A percentile compares a stretch with the other conserved stretches of the same genome.
phyloP scores from a whole-genome alignment of 2,888 invertebrate species.

The Mesochorus sp. region DNA sequence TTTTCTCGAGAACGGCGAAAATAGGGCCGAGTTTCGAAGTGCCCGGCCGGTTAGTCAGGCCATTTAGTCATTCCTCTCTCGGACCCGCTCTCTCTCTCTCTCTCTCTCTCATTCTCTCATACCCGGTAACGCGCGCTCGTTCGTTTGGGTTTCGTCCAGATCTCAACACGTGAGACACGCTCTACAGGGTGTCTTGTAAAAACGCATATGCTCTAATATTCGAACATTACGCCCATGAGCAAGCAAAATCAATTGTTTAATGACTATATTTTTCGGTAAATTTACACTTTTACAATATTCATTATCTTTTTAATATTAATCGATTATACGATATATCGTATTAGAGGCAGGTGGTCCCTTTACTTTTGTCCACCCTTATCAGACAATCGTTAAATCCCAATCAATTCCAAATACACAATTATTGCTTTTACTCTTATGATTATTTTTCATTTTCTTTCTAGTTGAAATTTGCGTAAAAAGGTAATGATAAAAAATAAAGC shows the following conservation, averaged over 20 bases:
- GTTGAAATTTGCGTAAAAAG: background rate
- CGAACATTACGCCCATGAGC: background rate
- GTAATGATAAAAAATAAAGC: too few relatives aligned
- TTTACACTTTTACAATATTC: too few relatives aligned
- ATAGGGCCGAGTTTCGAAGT: conserved; percentile 74
- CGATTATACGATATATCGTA: too few relatives aligned
- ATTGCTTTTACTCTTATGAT: too few relatives aligned
- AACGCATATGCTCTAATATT: conserved; percentile 9
- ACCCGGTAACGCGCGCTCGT: conserved; percentile 71
- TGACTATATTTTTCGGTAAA: too few relatives aligned
- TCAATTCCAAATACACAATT: too few relatives aligned
- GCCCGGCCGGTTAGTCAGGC: conserved; percentile 74
- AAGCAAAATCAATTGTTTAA: too few relatives aligned
- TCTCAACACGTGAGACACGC: conserved; percentile 70
- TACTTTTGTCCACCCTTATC: too few relatives aligned
- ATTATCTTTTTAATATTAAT: too few relatives aligned
- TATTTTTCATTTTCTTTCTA: background rate
- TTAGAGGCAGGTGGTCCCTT: too few relatives aligned
- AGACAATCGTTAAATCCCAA: too few relatives aligned
- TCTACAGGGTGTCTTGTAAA: conserved; percentile 66
- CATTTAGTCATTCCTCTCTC: conserved; percentile 75
- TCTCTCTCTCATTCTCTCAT: conserved; percentile 42
- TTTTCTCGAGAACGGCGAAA: conserved; percentile 66
- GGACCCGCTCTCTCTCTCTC: conserved; percentile 39
- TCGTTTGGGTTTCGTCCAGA: conserved; percentile 74